These are phyloP conservation scores for Tor tambroides DNA, from an alignment of 2,113 vertebrate genomes.

Conservation along the genomic window DNA sequence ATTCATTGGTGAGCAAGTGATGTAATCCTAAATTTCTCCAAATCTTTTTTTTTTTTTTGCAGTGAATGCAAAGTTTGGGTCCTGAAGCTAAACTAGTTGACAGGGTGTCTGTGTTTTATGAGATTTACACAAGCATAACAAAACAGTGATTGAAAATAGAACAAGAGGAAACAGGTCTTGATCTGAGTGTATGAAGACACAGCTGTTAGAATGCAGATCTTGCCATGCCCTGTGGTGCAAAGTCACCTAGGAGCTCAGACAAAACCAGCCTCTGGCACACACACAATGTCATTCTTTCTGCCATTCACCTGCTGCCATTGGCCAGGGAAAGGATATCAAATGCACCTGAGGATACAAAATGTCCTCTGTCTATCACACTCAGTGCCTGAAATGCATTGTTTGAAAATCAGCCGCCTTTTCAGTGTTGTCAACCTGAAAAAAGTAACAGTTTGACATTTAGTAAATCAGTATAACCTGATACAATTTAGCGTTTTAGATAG, in stretches of 20 bases:
- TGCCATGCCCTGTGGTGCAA: not conserved
- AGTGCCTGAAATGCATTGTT: not conserved
- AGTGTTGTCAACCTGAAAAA: not conserved
- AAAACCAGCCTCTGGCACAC: not conserved
- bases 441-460: not conserved
- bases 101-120: not conserved
- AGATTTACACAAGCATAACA: not conserved
- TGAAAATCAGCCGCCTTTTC: not conserved
- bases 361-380: not conserved
- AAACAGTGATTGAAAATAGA: not conserved
- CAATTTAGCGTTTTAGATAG: not conserved
- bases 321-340: conserved; percentile 7
- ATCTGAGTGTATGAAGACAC: not conserved
- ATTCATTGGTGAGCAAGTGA: too few relatives aligned
- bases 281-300: not conserved
- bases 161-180: not conserved
- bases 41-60: not conserved
- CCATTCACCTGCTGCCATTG: conserved; percentile 5
- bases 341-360: conserved; percentile 13
- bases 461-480: not conserved
- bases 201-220: not conserved
- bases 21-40: too few relatives aligned
- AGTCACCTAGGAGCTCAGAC: not conserved
- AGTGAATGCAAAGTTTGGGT: not conserved
- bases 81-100: not conserved